Evolutionary conservation across 2,888 invertebrate genomes (phyloP).

Genomic region (Nomada ferruginata): DNA sequence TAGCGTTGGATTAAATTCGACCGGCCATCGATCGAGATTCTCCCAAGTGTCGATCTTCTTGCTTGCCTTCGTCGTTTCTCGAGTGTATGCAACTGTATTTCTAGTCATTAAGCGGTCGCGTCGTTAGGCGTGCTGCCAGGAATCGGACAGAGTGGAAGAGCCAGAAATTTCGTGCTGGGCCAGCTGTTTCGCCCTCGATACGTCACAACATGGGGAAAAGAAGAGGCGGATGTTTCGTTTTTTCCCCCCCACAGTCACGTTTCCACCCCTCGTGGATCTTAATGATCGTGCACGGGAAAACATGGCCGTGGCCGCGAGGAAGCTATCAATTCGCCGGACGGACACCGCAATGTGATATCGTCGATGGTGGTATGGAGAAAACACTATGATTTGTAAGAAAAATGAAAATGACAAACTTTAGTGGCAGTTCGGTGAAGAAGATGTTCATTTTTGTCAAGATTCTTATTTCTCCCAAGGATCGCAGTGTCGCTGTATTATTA

Average conservation of each 20-base stretch:
- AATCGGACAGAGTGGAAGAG: constrained; percentile 7
- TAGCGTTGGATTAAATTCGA: constrained; percentile 61
- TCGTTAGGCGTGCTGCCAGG: constrained; percentile 51
- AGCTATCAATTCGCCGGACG: constrained; percentile 2
- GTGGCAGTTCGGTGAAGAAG: too few species aligned
- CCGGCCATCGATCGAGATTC: constrained; percentile 36
- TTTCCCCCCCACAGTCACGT: not conserved
- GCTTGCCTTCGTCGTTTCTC: constrained; percentile 10
- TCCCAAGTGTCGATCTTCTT: constrained; percentile 16
- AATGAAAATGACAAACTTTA: too few species aligned
- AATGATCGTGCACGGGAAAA: constrained; percentile 14
- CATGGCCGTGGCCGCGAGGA: not conserved
- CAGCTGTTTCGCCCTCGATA: constrained; percentile 4
- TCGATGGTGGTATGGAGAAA: too few species aligned
- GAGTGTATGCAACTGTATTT: constrained; percentile 13
- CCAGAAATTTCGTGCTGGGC: constrained; percentile 18
- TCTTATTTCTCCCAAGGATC: too few species aligned
- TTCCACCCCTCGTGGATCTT: constrained; percentile 4
- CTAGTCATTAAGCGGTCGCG: constrained; percentile 53
- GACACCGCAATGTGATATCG: not conserved
- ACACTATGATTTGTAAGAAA: too few species aligned
- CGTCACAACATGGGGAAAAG: not conserved
- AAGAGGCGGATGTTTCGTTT: constrained; percentile 16
- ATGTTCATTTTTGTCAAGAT: too few species aligned
- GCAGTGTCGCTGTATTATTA: too few species aligned